These are phyloP conservation scores for Labia minor DNA, from an alignment of 2,888 invertebrate genomes.

Conservation along the genomic window DNA sequence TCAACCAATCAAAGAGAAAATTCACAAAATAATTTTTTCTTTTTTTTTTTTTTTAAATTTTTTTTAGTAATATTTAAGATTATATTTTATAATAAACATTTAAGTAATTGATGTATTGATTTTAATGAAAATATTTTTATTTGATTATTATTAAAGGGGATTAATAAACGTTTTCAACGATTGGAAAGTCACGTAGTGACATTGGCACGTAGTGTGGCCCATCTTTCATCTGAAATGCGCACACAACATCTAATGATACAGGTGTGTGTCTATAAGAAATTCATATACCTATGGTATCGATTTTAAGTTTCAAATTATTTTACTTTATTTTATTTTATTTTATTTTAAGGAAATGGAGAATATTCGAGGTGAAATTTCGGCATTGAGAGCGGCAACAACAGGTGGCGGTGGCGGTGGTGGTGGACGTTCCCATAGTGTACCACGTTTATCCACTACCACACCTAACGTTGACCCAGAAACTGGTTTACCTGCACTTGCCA, in stretches of 20 bases:
- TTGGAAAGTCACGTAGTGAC: constrained; percentile 87
- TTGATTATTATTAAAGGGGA: no score
- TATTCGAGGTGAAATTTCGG: constrained; percentile 69
- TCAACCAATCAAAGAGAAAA: no score
- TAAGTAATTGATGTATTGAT: no score
- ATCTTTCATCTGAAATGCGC: constrained; percentile 81
- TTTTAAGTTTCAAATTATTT: neutral
- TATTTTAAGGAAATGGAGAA: constrained; percentile 66
- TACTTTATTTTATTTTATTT: constrained; percentile 14
- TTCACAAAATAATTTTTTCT: no score
- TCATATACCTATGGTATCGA: neutral
- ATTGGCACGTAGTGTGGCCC: constrained; percentile 78
- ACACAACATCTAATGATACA: constrained; percentile 78
- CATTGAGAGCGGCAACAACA: constrained; percentile 56
- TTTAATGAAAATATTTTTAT: no score
- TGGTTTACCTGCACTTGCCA: constrained; percentile 54
- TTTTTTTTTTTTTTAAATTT: no score
- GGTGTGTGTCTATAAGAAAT: constrained; percentile 32
- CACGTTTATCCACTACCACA: constrained; percentile 28
- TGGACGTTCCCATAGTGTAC: constrained; percentile 53
- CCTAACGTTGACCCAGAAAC: constrained; percentile 36
- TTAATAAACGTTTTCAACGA: constrained; percentile 77
- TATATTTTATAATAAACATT: no score
- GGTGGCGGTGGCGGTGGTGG: constrained; percentile 35
- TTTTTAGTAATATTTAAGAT: no score